phyloP scores from a whole-genome alignment of 92 coral and sea anemone genomes.

The Heteractis magnifica region DNA sequence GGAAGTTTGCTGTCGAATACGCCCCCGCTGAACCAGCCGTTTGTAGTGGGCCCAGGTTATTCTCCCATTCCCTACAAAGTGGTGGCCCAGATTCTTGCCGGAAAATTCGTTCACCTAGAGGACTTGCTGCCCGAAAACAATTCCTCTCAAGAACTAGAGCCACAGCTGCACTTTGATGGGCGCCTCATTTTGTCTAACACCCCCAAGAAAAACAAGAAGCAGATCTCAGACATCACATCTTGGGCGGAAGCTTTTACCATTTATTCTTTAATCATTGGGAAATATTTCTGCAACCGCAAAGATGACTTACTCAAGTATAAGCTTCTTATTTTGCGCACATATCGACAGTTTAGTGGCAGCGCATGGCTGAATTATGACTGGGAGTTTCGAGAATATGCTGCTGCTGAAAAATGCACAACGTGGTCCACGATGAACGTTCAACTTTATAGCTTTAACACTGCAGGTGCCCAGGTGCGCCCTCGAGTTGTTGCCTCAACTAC shows the following conservation, averaged over 20 bases:
- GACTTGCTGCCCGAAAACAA: slow-evolving; percentile 18
- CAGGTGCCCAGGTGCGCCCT: slow-evolving; percentile 8
- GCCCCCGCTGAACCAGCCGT: too few relatives aligned
- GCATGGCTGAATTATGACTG: slow-evolving; percentile 44
- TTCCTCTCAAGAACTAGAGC: slow-evolving; percentile 7
- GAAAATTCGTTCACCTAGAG: slow-evolving; percentile 29
- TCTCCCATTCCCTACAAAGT: background rate
- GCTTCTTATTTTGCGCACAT: slow-evolving; percentile 9
- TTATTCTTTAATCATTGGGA: background rate
- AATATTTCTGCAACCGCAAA: background rate
- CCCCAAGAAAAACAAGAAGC: background rate
- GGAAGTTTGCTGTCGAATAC: background rate
- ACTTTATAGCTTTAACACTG: slow-evolving; percentile 10
- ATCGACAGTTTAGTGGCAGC: too few relatives aligned
- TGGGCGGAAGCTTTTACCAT: slow-evolving; percentile 32
- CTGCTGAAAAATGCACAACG: background rate
- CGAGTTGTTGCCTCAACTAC: background rate
- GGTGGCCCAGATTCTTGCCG: slow-evolving; percentile 18
- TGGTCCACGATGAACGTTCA: slow-evolving; percentile 32
- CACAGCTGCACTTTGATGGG: slow-evolving; percentile 29
- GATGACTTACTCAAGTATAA: background rate
- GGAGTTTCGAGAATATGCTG: background rate
- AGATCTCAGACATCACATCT: background rate
- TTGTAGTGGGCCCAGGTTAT: too few relatives aligned
- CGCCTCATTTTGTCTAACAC: slow-evolving; percentile 16